phyloP scores from a whole-genome alignment of 2,113 vertebrate genomes.

The Paedocypris sp. region DNA sequence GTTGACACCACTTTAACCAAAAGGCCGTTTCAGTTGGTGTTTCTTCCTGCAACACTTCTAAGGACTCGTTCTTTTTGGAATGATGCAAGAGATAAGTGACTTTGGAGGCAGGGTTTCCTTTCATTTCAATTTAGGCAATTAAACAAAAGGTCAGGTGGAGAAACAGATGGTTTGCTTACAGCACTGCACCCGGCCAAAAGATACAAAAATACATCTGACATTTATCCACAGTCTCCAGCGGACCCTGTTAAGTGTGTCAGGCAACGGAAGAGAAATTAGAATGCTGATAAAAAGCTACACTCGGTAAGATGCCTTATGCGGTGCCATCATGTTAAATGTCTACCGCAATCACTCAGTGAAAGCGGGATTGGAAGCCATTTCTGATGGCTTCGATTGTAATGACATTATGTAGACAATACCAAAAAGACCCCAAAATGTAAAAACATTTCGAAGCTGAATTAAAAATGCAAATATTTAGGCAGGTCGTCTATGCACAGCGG shows the following conservation, averaged over 20 bases:
- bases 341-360: not conserved
- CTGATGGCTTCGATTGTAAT: not conserved
- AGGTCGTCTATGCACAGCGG: not conserved
- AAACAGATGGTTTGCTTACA: slow-evolving; percentile 52
- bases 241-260: slow-evolving; percentile 19
- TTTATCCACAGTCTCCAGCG: slow-evolving; percentile 36
- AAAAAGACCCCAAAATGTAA: not conserved
- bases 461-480: not conserved
- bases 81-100: slow-evolving; percentile 43
- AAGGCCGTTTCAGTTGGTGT: not conserved
- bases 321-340: not conserved
- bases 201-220: slow-evolving; percentile 46
- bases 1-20: too few relatives aligned
- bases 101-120: slow-evolving; percentile 43
- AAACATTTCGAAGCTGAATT: not conserved
- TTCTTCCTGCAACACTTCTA: slow-evolving; percentile 12
- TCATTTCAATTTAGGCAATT: slow-evolving; percentile 54
- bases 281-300: slow-evolving; percentile 5
- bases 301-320: not conserved
- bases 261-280: slow-evolving; percentile 8
- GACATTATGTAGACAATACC: not conserved
- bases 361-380: not conserved
- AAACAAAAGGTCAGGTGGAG: slow-evolving; percentile 58
- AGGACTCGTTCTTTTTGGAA: slow-evolving; percentile 50
- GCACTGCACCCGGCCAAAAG: slow-evolving; percentile 17